Percentiles rank a stretch among this genome's conserved stretches.
phyloP scores from a whole-genome alignment of 1,140 invertebrate species.

The Drosophila eugracilis region DNA sequence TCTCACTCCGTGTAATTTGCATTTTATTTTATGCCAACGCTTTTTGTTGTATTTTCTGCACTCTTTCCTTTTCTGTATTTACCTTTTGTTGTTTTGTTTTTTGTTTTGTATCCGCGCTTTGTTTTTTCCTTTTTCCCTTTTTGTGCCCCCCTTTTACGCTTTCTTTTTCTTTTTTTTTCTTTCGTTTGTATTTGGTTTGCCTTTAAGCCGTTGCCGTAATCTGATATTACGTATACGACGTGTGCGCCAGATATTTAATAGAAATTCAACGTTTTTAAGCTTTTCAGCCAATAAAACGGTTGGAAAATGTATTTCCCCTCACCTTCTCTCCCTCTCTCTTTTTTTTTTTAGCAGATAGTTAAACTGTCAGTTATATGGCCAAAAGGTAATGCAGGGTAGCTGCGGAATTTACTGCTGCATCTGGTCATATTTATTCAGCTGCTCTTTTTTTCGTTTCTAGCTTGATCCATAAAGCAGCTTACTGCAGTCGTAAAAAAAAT shows the following conservation, averaged over 20 bases:
- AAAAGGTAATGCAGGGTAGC: constrained; percentile 18
- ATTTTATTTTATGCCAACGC: constrained; percentile 78
- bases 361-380: constrained; percentile 56
- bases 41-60: constrained; percentile 62
- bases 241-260: constrained; percentile 77
- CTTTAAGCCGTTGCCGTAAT: constrained; percentile 77
- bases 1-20: constrained; percentile 71
- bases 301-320: constrained; percentile 48
- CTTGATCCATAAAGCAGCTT: constrained; percentile 50
- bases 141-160: background rate
- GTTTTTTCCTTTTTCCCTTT: constrained; percentile 32
- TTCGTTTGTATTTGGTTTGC: constrained; percentile 20
- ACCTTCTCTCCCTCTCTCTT: background rate
- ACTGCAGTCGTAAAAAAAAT: constrained; percentile 49
- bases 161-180: background rate
- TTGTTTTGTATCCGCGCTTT: constrained; percentile 45
- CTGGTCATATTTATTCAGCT: constrained; percentile 59
- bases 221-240: constrained; percentile 82
- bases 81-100: constrained; percentile 82
- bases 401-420: constrained; percentile 34
- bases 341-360: constrained; percentile 62
- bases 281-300: constrained; percentile 65
- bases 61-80: constrained; percentile 54
- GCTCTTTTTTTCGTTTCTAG: too few relatives aligned
- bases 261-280: constrained; percentile 76